Evolutionary conservation across 2,888 invertebrate species (phyloP).

Genomic region (Lissonota sp.): DNA sequence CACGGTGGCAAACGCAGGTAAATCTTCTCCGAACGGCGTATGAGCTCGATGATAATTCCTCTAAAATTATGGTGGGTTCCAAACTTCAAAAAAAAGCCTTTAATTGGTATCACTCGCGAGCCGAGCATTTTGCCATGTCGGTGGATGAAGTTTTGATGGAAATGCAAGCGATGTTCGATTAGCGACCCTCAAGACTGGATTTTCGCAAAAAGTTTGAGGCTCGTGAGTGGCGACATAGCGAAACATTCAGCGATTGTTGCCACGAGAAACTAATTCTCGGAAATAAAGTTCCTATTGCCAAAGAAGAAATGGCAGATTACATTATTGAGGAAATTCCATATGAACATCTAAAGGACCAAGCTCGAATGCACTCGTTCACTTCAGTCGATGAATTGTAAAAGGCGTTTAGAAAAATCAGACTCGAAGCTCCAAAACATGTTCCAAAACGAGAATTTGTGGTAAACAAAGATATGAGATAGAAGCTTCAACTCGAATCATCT

Average conservation of each 20-base stretch:
- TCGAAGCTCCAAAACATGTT: constrained; percentile 16
- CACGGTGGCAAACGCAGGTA: constrained; percentile 56
- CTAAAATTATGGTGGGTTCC: constrained; percentile 57
- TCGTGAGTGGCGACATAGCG: constrained; percentile 54
- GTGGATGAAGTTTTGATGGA: constrained; percentile 54
- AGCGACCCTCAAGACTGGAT: constrained; percentile 50
- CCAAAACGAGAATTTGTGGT: constrained; percentile 18
- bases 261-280: constrained; percentile 13
- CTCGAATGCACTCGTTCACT: constrained; percentile 55
- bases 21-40: constrained; percentile 55
- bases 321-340: constrained; percentile 62
- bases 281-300: constrained; percentile 54
- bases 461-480: constrained; percentile 23
- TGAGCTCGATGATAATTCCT: constrained; percentile 52
- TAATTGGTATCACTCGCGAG: background rate
- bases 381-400: constrained; percentile 34
- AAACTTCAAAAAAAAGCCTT: constrained; percentile 55
- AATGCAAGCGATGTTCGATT: constrained; percentile 61
- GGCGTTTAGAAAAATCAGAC: constrained; percentile 49
- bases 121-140: constrained; percentile 50
- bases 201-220: constrained; percentile 59
- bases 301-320: constrained; percentile 25
- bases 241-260: constrained; percentile 63
- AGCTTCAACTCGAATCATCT: background rate
- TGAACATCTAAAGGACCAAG: constrained; percentile 54